Percentiles rank a stretch among this genome's conserved stretches.
Conservation (phyloP, 64 coral and sea anemone species). For the Porites lutea region DNA sequence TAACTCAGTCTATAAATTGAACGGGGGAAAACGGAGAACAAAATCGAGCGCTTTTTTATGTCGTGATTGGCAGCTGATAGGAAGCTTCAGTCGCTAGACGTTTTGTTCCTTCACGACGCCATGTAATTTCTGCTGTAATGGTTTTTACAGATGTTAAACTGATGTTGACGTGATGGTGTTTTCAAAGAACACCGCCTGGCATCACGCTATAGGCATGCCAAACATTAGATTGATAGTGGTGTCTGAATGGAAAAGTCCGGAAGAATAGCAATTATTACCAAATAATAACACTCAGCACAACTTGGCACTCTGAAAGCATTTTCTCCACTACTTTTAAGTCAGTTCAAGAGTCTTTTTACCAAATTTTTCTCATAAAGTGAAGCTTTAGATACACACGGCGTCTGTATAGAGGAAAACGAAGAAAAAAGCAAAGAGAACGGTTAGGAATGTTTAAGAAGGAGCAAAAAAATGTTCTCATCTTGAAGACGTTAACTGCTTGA, state of each 20-base stretch:
- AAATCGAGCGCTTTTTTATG: too few species aligned
- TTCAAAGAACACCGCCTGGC: slow-evolving; percentile 33
- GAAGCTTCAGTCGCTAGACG: too few species aligned
- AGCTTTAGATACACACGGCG: not conserved
- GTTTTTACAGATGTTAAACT: slow-evolving; percentile 6
- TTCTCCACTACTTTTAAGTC: not conserved
- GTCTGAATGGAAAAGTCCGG: slow-evolving; percentile 5
- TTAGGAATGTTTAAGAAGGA: not conserved
- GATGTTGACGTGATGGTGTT: not conserved
- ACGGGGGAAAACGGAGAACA: too few species aligned
- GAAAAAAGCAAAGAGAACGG: not conserved
- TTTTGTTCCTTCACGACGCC: not conserved
- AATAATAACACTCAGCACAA: not conserved
- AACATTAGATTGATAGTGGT: slow-evolving; percentile 10
- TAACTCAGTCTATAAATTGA: too few species aligned
- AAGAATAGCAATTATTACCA: not conserved
- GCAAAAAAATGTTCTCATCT: not conserved
- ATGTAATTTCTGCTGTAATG: not conserved
- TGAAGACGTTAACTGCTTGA: slow-evolving; percentile 24
- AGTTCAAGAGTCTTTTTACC: not conserved
- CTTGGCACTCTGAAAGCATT: not conserved
- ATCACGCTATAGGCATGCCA: slow-evolving; percentile 9
- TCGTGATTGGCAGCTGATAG: too few species aligned
- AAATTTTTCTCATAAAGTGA: not conserved
- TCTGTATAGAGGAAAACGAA: not conserved